phyloP scores from a whole-genome alignment of 1,140 invertebrate species.

The Drosophila auraria region DNA sequence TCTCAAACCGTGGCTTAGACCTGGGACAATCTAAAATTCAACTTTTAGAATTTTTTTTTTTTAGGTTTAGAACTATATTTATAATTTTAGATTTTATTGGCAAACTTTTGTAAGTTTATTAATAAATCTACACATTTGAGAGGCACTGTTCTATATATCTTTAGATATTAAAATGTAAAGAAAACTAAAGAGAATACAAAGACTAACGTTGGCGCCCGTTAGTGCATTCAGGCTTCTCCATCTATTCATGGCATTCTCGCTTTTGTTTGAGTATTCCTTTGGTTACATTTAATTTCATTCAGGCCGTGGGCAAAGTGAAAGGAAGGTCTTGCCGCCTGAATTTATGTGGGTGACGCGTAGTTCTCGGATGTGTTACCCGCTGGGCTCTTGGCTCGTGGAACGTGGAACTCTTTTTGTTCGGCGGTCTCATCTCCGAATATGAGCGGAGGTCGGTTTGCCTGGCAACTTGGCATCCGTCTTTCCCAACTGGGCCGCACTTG shows the following conservation, averaged over 20 bases:
- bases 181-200: neutral
- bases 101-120: neutral
- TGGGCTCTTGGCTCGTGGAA: slow-evolving; percentile 19
- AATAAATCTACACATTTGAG: neutral
- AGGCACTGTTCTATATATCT: neutral
- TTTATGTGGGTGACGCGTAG: slow-evolving; percentile 63
- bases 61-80: too few relatives aligned
- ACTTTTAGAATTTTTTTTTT: too few relatives aligned
- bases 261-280: slow-evolving; percentile 22
- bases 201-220: neutral
- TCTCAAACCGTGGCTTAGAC: too few relatives aligned
- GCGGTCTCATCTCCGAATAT: slow-evolving; percentile 36
- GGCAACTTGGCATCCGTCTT: slow-evolving; percentile 17
- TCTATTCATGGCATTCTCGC: slow-evolving; percentile 18
- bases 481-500: slow-evolving; percentile 46
- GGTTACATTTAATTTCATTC: slow-evolving; percentile 67
- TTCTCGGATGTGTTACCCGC: slow-evolving; percentile 57
- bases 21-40: too few relatives aligned
- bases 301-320: slow-evolving; percentile 59
- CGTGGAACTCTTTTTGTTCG: slow-evolving; percentile 34
- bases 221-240: slow-evolving; percentile 15
- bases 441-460: slow-evolving; percentile 7
- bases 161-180: neutral
- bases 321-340: slow-evolving; percentile 39
- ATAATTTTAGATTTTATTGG: too few relatives aligned